A percentile compares a stretch with the other conserved stretches of the same genome.
Conservation (phyloP, 2,797 vertebrate genomes). For the Eupleurogrammus muticus region DNA sequence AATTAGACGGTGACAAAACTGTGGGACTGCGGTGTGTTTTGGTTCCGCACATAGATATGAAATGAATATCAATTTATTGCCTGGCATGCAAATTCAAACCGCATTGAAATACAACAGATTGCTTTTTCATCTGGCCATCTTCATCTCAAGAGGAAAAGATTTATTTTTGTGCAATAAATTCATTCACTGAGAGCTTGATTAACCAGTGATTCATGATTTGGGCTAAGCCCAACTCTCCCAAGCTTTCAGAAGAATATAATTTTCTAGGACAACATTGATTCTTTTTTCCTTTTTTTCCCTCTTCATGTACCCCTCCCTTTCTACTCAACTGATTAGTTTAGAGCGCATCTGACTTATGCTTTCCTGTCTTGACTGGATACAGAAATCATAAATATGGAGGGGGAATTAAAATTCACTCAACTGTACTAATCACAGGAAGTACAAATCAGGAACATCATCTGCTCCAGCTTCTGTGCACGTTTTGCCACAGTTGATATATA, state of each 20-base stretch:
- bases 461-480: no score
- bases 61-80: slow-evolving; percentile 62
- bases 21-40: slow-evolving; percentile 50
- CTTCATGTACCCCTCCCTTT: slow-evolving; percentile 38
- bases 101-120: slow-evolving; percentile 64
- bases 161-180: slow-evolving; percentile 72
- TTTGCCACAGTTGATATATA: not conserved
- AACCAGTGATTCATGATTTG: slow-evolving; percentile 72
- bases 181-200: slow-evolving; percentile 72
- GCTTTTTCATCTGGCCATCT: slow-evolving; percentile 69
- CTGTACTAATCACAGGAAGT: slow-evolving; percentile 25
- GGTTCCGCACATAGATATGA: slow-evolving; percentile 46
- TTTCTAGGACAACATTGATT: slow-evolving; percentile 68
- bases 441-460: slow-evolving; percentile 1
- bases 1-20: slow-evolving; percentile 64
- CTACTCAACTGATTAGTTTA: slow-evolving; percentile 61
- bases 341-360: slow-evolving; percentile 52
- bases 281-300: slow-evolving; percentile 31
- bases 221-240: slow-evolving; percentile 57
- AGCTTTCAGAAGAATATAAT: slow-evolving; percentile 68
- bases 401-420: slow-evolving; percentile 7
- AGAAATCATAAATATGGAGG: slow-evolving; percentile 35
- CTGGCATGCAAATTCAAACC: slow-evolving; percentile 57
- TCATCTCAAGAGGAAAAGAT: slow-evolving; percentile 66
- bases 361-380: slow-evolving; percentile 47